Evolutionary conservation across 2,888 invertebrate species (phyloP).

Genomic region (Eupithecia subfuscata): DNA sequence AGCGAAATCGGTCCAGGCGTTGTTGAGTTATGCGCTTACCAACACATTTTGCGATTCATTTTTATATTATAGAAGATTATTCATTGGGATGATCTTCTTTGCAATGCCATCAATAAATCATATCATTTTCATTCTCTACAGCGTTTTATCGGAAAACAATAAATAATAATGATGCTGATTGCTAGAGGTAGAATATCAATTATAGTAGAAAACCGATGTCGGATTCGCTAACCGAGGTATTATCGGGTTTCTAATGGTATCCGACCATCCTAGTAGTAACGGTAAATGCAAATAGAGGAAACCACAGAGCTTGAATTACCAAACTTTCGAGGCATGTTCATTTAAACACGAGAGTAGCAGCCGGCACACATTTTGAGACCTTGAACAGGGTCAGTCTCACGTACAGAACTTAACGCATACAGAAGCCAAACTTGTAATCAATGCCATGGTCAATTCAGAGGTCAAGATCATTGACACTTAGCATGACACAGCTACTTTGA

Average conservation of each 20-base stretch:
- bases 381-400: not conserved
- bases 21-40: no score
- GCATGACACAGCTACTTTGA: slow-evolving; percentile 7
- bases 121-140: slow-evolving; percentile 18
- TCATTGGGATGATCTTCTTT: not conserved
- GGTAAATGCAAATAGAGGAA: slow-evolving; percentile 22
- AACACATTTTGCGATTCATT: no score
- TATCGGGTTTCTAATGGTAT: slow-evolving; percentile 27
- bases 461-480: slow-evolving; percentile 18
- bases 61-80: no score
- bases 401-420: slow-evolving; percentile 6
- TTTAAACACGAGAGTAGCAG: not conserved
- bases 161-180: not conserved
- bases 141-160: not conserved
- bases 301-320: slow-evolving; percentile 13
- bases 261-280: slow-evolving; percentile 3
- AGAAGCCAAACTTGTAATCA: slow-evolving; percentile 20
- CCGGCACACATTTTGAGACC: not conserved
- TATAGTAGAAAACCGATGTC: slow-evolving; percentile 20
- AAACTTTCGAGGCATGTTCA: not conserved
- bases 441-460: slow-evolving; percentile 14
- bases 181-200: not conserved
- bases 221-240: slow-evolving; percentile 16
- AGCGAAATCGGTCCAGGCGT: no score
- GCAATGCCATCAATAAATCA: not conserved